These are phyloP conservation scores for Latrodectus geometricus DNA, from an alignment of 1,140 invertebrate species.

Conservation along the genomic window DNA sequence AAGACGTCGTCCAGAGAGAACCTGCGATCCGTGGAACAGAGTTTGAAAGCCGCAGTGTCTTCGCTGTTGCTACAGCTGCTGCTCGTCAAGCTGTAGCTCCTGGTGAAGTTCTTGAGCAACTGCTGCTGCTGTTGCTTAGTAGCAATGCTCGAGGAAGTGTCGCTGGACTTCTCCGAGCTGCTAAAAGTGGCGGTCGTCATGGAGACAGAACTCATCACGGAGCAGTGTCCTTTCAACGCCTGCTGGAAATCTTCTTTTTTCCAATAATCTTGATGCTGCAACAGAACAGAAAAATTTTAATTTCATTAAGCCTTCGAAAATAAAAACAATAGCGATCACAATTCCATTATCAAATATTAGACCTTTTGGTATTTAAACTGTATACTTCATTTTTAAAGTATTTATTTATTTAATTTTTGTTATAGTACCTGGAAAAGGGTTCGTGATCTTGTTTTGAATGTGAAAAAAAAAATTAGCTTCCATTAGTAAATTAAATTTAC, in stretches of 20 bases:
- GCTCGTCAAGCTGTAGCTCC: constrained; percentile 59
- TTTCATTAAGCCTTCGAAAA: neutral
- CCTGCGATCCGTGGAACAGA: constrained; percentile 11
- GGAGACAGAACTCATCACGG: constrained; percentile 47
- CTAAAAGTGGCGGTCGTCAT: constrained; percentile 26
- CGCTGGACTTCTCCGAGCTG: constrained; percentile 42
- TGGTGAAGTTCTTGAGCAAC: constrained; percentile 37
- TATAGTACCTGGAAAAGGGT: too few species aligned
- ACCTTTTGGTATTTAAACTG: neutral
- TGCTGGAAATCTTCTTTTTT: neutral
- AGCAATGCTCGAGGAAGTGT: constrained; percentile 3
- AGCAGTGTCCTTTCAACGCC: constrained; percentile 9
- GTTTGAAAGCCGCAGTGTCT: neutral
- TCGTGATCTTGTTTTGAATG: too few species aligned
- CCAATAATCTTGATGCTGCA: neutral
- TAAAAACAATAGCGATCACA: neutral
- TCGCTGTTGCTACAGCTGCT: constrained; percentile 41
- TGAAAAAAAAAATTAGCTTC: too few species aligned
- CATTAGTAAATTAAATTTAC: too few species aligned
- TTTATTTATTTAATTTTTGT: neutral
- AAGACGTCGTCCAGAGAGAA: constrained; percentile 56
- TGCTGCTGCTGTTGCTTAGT: constrained; percentile 42
- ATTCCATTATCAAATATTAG: neutral
- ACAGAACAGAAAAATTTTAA: neutral
- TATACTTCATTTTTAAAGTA: neutral